These are phyloP conservation scores for Grammomys dolichurus DNA, from an alignment of 2,113 vertebrate species.

Conservation along the genomic window DNA sequence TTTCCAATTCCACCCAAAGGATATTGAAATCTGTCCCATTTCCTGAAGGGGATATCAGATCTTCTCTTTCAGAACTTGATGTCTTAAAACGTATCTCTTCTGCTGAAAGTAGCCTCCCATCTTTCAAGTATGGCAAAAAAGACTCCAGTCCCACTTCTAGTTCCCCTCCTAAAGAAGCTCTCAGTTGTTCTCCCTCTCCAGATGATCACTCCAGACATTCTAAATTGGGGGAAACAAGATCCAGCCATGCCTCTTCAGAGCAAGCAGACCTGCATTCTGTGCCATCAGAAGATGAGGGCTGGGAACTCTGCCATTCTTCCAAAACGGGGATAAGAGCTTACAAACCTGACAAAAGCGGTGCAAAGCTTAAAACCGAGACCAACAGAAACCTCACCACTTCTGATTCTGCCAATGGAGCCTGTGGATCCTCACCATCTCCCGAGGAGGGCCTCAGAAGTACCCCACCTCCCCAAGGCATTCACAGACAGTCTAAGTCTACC, in stretches of 20 bases:
- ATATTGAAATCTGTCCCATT: not conserved
- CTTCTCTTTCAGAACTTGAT: not conserved
- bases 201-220: no score
- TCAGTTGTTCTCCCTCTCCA: no score
- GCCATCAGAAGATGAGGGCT: no score
- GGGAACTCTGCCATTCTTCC: not conserved
- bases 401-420: not conserved
- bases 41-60: not conserved
- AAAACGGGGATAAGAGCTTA: not conserved
- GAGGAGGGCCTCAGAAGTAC: not conserved
- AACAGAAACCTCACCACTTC: not conserved
- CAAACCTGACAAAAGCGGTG: not conserved
- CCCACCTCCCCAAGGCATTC: not conserved
- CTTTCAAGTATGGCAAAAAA: no score
- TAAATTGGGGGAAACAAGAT: no score
- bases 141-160: no score
- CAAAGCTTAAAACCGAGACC: not conserved
- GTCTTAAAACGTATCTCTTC: not conserved
- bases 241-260: no score
- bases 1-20: no score
- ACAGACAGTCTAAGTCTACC: not conserved
- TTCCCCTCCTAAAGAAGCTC: no score
- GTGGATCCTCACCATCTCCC: no score
- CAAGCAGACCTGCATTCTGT: no score
- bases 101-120: not conserved